A percentile compares a stretch with the other conserved stretches of the same genome.
Evolutionary conservation across 2,113 vertebrate genomes (phyloP).

Genomic region (Eira barbara): DNA sequence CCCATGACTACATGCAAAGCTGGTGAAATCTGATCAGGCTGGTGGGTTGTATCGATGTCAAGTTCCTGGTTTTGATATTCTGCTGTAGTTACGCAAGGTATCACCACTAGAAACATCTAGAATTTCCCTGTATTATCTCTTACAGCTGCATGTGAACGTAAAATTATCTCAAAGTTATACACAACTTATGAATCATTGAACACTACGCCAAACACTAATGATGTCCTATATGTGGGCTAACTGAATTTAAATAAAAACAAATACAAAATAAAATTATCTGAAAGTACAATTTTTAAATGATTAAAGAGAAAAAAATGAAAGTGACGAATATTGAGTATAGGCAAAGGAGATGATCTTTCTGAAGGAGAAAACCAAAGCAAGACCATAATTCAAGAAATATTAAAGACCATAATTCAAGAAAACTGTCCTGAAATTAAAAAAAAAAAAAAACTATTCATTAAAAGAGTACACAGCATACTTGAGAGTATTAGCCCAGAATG

Average conservation of each 20-base stretch:
- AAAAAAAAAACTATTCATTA: not conserved
- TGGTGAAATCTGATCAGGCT: not conserved
- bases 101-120: not conserved
- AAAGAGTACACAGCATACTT: not conserved
- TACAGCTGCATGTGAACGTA: not conserved
- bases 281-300: not conserved
- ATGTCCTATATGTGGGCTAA: not conserved
- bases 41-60: not conserved
- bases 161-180: not conserved
- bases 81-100: not conserved
- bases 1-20: rapidly evolving
- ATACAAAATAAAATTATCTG: not conserved
- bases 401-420: not conserved
- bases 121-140: not conserved
- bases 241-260: not conserved
- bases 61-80: not conserved
- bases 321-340: not conserved
- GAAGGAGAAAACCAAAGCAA: conserved; percentile 1
- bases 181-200: not conserved
- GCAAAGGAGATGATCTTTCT: not conserved
- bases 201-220: not conserved
- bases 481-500: not conserved
- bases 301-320: not conserved
- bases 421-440: not conserved
- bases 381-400: not conserved